Base-by-base conservation (phyloP, 1,140 invertebrate species). In the Euglossa dilemma region DNA sequence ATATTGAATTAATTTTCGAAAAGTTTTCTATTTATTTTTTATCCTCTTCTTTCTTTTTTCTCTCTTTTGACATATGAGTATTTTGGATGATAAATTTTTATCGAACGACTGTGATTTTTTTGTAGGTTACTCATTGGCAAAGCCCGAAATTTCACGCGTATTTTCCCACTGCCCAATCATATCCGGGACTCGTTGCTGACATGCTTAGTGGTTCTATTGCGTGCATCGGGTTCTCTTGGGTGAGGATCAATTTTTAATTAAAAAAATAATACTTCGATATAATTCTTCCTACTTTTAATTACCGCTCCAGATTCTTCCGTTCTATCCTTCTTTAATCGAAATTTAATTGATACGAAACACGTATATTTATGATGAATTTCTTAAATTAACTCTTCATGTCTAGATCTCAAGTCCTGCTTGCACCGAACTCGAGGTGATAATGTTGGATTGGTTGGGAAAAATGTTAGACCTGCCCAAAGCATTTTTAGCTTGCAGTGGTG, bases 101-200 rank as follows among this genome's bases (percentile, higher is more conserved):
- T 47, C 12, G n/a, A 0, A 47, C n/a, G 54, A 36, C 36, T 36
- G 56, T 57, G 1, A 67, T 6, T 47, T 47, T 69, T 6, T 47
- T 47, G 61, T 14, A 96, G 95, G 96, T 99, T 23, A 99, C 99
- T 7, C 98, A 99, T 91, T 99, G 99, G 99, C 98, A 99, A 91
- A 98, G 98, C 85, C 99, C 99, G 8, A 96, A 98, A 91, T 99
- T 99, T 94, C 98, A 99, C 93, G 99, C 99, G 3, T 99, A 99
- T 94, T 99, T 98, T 94, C 98, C 99, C 0, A 99, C 99, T 0
- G 98, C 97, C 14, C 98, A 98, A 94, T 99, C 98, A 0, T 99
- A 99, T 93, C 97, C 99, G 0, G 96, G 98, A 4, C 96, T 97
- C 83, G 97, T 98, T 36, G 99, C 97, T n/a, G 99, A 99, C 90